A percentile compares a stretch with the other conserved stretches of the same genome.
Conservation (phyloP, 2,113 vertebrate genomes). For the Phyllostomus discolor region DNA sequence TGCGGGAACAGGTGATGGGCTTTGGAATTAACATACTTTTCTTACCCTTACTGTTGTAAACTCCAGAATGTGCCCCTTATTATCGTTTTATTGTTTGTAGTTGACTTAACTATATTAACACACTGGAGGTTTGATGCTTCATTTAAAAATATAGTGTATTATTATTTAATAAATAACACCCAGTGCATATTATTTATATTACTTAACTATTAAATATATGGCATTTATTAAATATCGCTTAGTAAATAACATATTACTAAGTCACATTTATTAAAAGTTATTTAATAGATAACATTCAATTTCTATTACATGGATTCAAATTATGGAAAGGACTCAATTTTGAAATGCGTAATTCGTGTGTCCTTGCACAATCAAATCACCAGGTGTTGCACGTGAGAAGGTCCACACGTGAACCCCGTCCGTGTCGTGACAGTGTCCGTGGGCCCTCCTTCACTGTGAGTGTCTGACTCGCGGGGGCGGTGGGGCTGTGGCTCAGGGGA, state of each 20-base stretch:
- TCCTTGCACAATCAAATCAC: neutral
- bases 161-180: neutral
- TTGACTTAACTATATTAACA: neutral
- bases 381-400: neutral
- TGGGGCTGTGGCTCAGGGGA: too few relatives aligned
- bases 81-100: neutral
- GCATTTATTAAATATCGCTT: neutral
- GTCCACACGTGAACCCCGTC: neutral
- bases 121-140: neutral
- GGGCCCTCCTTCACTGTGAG: neutral
- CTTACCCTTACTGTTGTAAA: neutral
- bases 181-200: neutral
- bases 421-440: neutral
- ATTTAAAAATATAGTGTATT: neutral
- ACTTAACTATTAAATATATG: neutral
- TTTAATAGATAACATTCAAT: neutral
- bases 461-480: neutral
- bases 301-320: neutral
- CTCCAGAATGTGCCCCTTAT: neutral
- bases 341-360: neutral
- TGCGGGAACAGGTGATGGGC: neutral
- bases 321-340: neutral
- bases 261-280: neutral
- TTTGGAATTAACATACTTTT: neutral
- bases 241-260: neutral